phyloP scores from a whole-genome alignment of 1,140 invertebrate species.

The Temnothorax longispinosus region DNA sequence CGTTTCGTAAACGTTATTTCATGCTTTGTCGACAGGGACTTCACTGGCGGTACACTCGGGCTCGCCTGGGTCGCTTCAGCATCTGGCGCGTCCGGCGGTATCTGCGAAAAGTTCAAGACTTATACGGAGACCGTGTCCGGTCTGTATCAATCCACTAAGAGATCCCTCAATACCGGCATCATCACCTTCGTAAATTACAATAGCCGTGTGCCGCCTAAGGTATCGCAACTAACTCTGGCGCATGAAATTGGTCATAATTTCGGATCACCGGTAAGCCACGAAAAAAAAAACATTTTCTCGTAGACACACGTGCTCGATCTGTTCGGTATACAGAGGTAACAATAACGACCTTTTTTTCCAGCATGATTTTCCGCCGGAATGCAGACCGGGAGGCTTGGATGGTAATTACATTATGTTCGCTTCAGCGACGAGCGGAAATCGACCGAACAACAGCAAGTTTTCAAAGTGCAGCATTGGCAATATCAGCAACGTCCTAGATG shows the following conservation, averaged over 20 bases:
- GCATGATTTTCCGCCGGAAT: conserved; percentile 98
- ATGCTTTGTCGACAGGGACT: conserved; percentile 89
- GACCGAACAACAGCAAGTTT: conserved; percentile 98
- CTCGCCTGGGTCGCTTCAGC: conserved; percentile 99
- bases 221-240: conserved; percentile 98
- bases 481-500: conserved; percentile 97
- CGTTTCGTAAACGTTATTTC: conserved; percentile 3
- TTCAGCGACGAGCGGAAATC: conserved; percentile 96
- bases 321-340: conserved; percentile 10
- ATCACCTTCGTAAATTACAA: conserved; percentile 99
- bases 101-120: conserved; percentile 99
- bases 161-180: conserved; percentile 99
- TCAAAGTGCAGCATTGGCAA: conserved; percentile 97
- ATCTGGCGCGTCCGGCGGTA: conserved; percentile 98
- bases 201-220: conserved; percentile 97
- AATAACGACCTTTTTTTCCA: conserved; percentile 80
- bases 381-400: conserved; percentile 94
- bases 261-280: conserved; percentile 94
- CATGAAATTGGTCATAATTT: conserved; percentile 99
- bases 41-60: conserved; percentile 97
- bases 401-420: conserved; percentile 99
- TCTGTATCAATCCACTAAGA: conserved; percentile 96
- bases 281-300: background rate
- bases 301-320: background rate
- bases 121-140: conserved; percentile 98